Base-by-base conservation (phyloP, 1,140 invertebrate genomes). In the Lepidurus packardi region DNA sequence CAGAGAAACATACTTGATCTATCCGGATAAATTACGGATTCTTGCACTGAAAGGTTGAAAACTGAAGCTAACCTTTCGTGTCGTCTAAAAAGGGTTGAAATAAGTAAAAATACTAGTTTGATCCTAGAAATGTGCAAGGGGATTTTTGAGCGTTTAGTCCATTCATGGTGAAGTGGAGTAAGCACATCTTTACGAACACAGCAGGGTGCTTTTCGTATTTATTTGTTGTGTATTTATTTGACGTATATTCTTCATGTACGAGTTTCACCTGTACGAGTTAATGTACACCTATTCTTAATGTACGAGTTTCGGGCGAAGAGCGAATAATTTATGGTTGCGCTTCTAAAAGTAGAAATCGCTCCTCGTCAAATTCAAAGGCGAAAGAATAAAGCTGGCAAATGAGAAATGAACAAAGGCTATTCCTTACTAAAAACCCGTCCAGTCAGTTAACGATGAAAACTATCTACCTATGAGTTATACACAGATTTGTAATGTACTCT, bases 201-300 rank as follows among this genome's bases (percentile, higher is more conserved):
- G 3, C 34, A 34, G 25, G 3, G 25, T 34, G 25, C 0, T 34
- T 34, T 34, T 34, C 34, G 34, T 34, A 34, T 9, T 7, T 65
- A 16, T 7, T 65, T 65, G 53, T n/a, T n/a, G n/a, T n/a, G 34
- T 34, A 34, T 9, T 7, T 65, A 16, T 7, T 65, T 65, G 53
- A n/a, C 21, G 21, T n/a, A 65, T 65, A 65, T 65, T 65, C 16
- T 65, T 65, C 1, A 65, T 65, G 53, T 21, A 65, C 16, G n/a
- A 65, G 53, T 65, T 65, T 65, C 21, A n/a, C n/a, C n/a, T n/a
- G n/a, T n/a, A n/a, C n/a, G n/a, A n/a, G n/a, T n/a, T n/a, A n/a
- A n/a, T n/a, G n/a, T n/a, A n/a, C n/a, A n/a, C n/a, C n/a, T 65
- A 65, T 65, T 65, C 16, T 65, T 65, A 21, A 65, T 65, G 53